Conservation (phyloP, 2,797 vertebrate species). For the Salmo trutta region DNA sequence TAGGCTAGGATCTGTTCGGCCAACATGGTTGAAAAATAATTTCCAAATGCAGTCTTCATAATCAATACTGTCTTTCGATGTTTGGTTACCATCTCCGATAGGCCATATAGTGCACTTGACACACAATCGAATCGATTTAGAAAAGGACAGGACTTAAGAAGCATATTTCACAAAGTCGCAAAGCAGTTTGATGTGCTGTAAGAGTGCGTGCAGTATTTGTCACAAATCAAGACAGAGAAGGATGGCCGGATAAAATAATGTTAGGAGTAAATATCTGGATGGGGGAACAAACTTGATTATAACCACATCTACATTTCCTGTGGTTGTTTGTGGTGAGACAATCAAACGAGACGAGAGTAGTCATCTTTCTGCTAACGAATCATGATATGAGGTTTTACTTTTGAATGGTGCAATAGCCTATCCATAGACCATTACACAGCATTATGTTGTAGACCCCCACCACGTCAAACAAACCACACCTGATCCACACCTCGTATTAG, state of each 20-base stretch:
- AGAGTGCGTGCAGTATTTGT: not conserved
- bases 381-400: not conserved
- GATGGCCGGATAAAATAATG: not conserved
- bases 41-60: not conserved
- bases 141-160: not conserved
- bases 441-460: slow-evolving; percentile 15
- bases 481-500: slow-evolving; percentile 1
- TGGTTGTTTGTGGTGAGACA: not conserved
- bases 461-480: slow-evolving; percentile 1
- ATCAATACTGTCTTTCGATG: not conserved
- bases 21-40: not conserved
- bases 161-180: not conserved
- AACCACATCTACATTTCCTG: not conserved
- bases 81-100: not conserved
- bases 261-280: not conserved
- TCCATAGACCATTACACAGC: slow-evolving; percentile 50
- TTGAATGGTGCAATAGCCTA: slow-evolving; percentile 32
- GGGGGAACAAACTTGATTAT: not conserved
- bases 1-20: too few species aligned
- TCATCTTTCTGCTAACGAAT: not conserved
- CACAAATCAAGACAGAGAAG: not conserved
- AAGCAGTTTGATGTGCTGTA: not conserved
- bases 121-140: not conserved
- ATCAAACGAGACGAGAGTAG: not conserved
- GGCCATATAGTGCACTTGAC: not conserved